Evolutionary conservation across 2,113 vertebrate genomes (phyloP), one percentile per base, ranked within the genome.

Genomic region (Laterallus jamaicensis): DNA sequence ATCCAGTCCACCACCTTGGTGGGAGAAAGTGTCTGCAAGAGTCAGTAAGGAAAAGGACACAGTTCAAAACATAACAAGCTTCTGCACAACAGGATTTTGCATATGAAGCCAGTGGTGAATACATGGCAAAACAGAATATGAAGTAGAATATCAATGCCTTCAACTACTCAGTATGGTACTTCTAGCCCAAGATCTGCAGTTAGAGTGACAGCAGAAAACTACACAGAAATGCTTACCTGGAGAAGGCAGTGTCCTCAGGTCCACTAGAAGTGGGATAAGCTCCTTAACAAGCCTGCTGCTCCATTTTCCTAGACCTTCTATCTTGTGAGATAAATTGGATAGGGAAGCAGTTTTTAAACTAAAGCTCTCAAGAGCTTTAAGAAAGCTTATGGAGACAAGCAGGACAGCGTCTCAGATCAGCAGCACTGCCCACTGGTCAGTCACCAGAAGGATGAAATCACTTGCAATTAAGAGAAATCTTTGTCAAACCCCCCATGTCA

Each of bases 321-420:
- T 78, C 68, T 67, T 69, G 26, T 35, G 22, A 60, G 75, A 64
- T 39, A 85, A 96, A 92, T 60, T 71, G 78, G 70, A 90, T 55
- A 85, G 49, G 35, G 17, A 59, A 82, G 56, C 70, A 55, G 69
- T 78, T 92, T 78, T 92, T 73, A 66, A 86, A 64, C 28, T 84
- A 68, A 90, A 91, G 84, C 70, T 39, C 78, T 78, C 24, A 73
- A 59, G 39, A 85, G 78, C 64, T 86, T 92, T 91, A 94, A 55
- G 69, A 81, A 83, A 77, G 73, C 62, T 85, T 87, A 93, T 4
- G 32, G n/a, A 82, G 78, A 82, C 24, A 62, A 64, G 25, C n/a
- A 89, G 37, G 7, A 75, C 15, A 71, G 32, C 21, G 37, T 71
- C 60, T n/a, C 8, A 50, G 19, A 52, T 11, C 7, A 85, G 42